phyloP scores from a whole-genome alignment of 2,797 vertebrate genomes.

The Heliangelus exortis region DNA sequence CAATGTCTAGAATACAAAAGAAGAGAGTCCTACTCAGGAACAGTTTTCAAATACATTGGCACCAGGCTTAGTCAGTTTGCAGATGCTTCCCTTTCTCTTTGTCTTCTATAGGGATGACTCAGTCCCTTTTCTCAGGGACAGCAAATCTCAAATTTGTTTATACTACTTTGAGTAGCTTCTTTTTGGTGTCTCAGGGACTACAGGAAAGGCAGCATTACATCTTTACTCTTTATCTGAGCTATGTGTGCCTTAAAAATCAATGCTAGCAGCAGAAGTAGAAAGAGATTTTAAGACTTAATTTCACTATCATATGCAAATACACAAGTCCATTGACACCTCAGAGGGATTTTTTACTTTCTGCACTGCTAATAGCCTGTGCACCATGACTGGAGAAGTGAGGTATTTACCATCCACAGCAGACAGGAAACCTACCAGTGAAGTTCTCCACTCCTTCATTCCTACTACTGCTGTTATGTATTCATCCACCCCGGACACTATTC shows the following conservation, averaged over 20 bases:
- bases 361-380: background rate
- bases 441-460: background rate
- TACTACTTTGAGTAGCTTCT: background rate
- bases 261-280: slow-evolving; percentile 6
- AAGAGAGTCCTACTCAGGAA: background rate
- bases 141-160: background rate
- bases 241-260: slow-evolving; percentile 46
- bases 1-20: background rate
- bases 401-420: background rate
- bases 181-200: background rate
- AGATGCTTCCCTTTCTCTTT: background rate
- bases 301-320: slow-evolving; percentile 37
- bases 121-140: background rate
- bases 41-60: background rate
- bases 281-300: slow-evolving; percentile 32
- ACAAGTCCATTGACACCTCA: background rate
- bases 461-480: background rate
- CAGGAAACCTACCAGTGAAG: background rate
- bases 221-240: background rate
- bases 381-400: background rate
- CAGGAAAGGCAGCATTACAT: background rate
- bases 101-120: background rate
- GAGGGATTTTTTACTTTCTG: slow-evolving; percentile 13
- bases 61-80: background rate
- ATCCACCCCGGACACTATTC: background rate